Evolutionary conservation across 2,888 invertebrate species (phyloP), one percentile per base, ranked within the genome.

Genomic region (Spicauda simplicius): DNA sequence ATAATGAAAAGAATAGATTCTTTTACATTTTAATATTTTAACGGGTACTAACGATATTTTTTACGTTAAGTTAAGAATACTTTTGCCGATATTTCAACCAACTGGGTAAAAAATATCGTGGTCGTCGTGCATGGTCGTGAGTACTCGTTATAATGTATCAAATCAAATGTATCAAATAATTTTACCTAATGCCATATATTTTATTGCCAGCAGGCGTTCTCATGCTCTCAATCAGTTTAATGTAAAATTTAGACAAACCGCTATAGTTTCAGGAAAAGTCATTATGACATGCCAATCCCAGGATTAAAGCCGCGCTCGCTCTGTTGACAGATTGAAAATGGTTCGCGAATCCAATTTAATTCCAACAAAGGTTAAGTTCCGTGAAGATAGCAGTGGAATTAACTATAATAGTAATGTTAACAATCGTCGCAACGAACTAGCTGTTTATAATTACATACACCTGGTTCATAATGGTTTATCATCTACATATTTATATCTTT

Each of bases 251-350:
- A n/a, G 4, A 25, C 41, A 62, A 54, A 62, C 19, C 48, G 53
- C 25, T 16, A 45, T 55, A 63, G 55, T 63, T 55, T 55, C 25
- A 30, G 62, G 25, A 55, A 62, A 55, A 63, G 62, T 63, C 55
- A 63, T 63, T 63, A 65, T 65, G 53, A 65, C 53, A 54, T 59
- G 65, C 58, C 59, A 65, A 65, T 59, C 59, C 41, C 45, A 54
- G 59, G 45, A 48, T 59, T 65, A 48, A 65, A 53, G 10, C 50
- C 50, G 54, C 48, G 41, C 52, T 65, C 54, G 30, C 59, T 59
- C 16, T 48, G 50, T 58, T 45, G 59, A 65, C 65, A 65, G 54
- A 54, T 65, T 54, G 45, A 54, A 65, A 59, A 59, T 59, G 65
- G 59, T 65, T 54, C 30, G 52, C 45, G 48, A 25, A 65, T 54